phyloP scores from a whole-genome alignment of 1,140 invertebrate genomes.

The Probaryconus sp. region DNA sequence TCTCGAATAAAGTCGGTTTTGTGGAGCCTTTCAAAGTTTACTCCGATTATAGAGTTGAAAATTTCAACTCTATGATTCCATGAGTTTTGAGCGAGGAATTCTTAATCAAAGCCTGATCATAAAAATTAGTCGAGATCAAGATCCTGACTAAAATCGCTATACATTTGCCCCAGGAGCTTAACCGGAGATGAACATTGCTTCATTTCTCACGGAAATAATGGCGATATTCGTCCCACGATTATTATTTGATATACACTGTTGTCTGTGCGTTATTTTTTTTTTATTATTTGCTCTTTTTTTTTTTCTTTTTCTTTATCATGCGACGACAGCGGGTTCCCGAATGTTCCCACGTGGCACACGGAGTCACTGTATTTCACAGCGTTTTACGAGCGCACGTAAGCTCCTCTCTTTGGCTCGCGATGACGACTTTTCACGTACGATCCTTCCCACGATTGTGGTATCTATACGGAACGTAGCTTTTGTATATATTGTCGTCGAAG shows the following conservation, averaged over 20 bases:
- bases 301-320: conserved; percentile 49
- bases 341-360: conserved; percentile 65
- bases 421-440: conserved; percentile 66
- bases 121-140: conserved; percentile 8
- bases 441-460: conserved; percentile 65
- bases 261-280: conserved; percentile 41
- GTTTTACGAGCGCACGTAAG: conserved; percentile 63
- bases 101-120: conserved; percentile 13
- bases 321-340: conserved; percentile 44
- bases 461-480: conserved; percentile 56
- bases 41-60: too few species aligned
- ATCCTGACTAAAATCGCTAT: conserved; percentile 4
- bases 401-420: conserved; percentile 53
- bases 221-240: conserved; percentile 58
- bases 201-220: conserved; percentile 59
- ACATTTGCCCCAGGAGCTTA: conserved; percentile 18
- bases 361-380: conserved; percentile 64
- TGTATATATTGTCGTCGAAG: conserved; percentile 60
- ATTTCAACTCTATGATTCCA: too few species aligned
- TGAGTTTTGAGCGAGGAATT: too few species aligned
- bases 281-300: conserved; percentile 52
- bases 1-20: too few species aligned
- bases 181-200: conserved; percentile 47
- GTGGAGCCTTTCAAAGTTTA: too few species aligned
- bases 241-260: conserved; percentile 53